Conservation (phyloP, 2,888 invertebrate species). For the Leptopterna dolabrata region DNA sequence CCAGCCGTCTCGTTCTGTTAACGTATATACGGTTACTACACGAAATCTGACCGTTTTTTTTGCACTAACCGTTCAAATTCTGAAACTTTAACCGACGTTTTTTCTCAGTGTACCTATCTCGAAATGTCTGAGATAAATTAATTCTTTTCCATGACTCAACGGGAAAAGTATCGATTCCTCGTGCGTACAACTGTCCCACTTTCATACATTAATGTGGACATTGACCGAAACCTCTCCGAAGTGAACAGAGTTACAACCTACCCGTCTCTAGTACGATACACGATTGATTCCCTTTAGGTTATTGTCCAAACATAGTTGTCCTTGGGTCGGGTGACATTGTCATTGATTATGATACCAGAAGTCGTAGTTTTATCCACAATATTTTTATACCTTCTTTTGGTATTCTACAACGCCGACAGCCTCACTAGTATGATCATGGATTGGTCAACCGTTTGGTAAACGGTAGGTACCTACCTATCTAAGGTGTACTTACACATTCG, state of each 20-base stretch:
- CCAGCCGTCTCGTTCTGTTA: too few relatives aligned
- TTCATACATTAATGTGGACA: background rate
- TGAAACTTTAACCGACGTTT: too few relatives aligned
- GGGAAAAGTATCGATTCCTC: background rate
- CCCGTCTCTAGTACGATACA: background rate
- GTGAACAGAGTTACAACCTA: background rate
- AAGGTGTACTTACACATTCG: too few relatives aligned
- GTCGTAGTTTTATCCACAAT: background rate
- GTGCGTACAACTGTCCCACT: background rate
- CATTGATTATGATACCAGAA: background rate
- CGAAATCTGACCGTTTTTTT: too few relatives aligned
- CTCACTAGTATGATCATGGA: background rate
- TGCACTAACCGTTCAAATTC: too few relatives aligned
- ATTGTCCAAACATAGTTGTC: background rate
- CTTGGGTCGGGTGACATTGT: background rate
- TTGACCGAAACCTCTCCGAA: background rate
- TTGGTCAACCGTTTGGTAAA: background rate
- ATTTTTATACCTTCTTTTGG: background rate
- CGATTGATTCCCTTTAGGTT: background rate
- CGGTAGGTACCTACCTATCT: background rate
- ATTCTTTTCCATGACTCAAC: background rate
- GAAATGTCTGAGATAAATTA: background rate
- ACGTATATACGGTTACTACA: too few relatives aligned
- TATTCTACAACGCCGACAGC: background rate
- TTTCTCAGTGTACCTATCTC: too few relatives aligned